Base-by-base conservation (phyloP, 2,797 vertebrate genomes). In the Microtus californicus region DNA sequence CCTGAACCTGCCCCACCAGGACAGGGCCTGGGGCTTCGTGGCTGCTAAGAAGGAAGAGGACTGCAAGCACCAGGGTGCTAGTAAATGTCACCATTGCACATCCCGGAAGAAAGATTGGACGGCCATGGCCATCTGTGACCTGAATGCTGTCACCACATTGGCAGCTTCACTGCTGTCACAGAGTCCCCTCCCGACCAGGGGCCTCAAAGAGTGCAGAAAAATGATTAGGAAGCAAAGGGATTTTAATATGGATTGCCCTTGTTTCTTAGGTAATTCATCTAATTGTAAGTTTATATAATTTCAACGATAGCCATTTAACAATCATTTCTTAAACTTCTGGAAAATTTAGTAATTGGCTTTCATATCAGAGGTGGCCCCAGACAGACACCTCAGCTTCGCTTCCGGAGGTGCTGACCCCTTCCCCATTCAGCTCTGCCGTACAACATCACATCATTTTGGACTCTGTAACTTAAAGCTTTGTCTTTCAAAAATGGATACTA, bases 251-350 rank as follows among this genome's bases (percentile, higher is more conserved):
- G 65, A 31, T 86, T 87, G 81, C 27, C 48, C 54, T 94, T 82
- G 27, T 59, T 92, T 88, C 91, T 48, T 59, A 74, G 56, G 11
- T 48, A 61, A 73, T 37, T 69, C 25, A 37, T n/a, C 69, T 83
- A n/a, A 29, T 79, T 92, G 2, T 69, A 85, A 92, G 34, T 63
- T 90, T 89, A 12, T 54, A 11, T 89, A n/a, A 51, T 86, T 96
- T 79, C 61, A 94, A 17, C 59, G 43, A 65, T 59, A 54, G 14
- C 56, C 77, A 25, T 74, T 48, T 88, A 94, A 91, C n/a, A 80
- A 31, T 45, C 31, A 67, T n/a, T 40, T 89, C 51, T 17, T 78
- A 67, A 65, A 87, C 37, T 87, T 73, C 51, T 51, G 54, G 15
- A 23, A 83, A 63, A 67, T 45, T 54, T 27, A 59, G 27, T 0